Evolutionary conservation across 2,797 vertebrate genomes (phyloP).

Genomic region (Pseudocheirus occidentalis): DNA sequence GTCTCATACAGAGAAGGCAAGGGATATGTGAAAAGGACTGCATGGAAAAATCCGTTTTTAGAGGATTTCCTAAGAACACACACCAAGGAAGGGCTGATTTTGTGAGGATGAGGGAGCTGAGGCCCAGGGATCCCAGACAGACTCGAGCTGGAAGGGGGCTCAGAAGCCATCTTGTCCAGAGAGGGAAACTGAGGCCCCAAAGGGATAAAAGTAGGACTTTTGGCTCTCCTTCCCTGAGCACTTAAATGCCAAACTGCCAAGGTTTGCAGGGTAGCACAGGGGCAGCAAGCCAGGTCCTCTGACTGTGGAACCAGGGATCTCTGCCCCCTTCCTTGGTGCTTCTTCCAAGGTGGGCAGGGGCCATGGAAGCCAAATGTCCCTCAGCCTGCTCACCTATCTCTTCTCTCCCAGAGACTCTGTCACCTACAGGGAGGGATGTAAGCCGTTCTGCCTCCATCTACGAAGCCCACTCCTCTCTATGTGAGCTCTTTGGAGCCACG

Average conservation of each 20-base stretch:
- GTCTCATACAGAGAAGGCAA: neutral
- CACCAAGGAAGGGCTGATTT: neutral
- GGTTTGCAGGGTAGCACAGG: neutral
- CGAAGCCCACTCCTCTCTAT: neutral
- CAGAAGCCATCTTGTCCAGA: neutral
- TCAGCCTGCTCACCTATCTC: rapidly evolving
- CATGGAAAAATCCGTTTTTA: neutral
- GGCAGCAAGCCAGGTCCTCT: neutral
- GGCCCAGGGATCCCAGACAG: neutral
- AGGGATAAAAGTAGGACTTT: neutral
- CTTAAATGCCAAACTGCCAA: no score
- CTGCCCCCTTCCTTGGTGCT: neutral
- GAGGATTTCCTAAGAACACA: neutral
- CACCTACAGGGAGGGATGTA: neutral
- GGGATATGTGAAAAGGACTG: neutral
- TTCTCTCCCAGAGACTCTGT: neutral
- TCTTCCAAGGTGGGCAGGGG: neutral
- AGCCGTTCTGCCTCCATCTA: neutral
- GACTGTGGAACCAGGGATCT: neutral
- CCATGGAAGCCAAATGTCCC: neutral
- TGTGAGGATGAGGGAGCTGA: neutral
- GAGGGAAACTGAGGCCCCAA: neutral
- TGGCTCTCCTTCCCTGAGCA: no score
- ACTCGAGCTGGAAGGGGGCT: neutral
- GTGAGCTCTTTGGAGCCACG: neutral